Evolutionary conservation across 2,113 vertebrate species (phyloP), one percentile per base, ranked within the genome.

Genomic region (Nibea coibor): DNA sequence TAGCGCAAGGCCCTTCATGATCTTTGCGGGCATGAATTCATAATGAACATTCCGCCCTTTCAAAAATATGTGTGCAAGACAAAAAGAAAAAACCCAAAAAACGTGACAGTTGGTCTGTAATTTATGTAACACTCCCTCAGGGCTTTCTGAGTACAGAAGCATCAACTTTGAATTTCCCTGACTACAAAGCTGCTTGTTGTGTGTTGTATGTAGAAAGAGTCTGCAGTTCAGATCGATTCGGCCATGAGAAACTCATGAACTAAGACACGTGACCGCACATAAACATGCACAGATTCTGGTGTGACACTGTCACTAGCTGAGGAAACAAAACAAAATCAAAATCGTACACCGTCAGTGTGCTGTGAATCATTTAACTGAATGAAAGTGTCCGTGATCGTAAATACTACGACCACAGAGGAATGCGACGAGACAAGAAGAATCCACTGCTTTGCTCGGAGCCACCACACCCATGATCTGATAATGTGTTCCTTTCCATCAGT

Each of bases 241-340:
- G 22, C 69, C 28, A 10, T 58, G 61, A 57, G 68, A 58, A 63
- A 4, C 22, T 68, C n/a, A 0, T 10, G 51, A n/a, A 39, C 1
- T 7, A 19, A 71, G 65, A 81, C 78, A 84, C 65, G 22, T 47
- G 61, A 63, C 28, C 42, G 50, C 82, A 50, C 39, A 57, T 45
- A 10, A 19, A 19, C 19, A 10, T 1, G 12, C 76, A 12, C 28
- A 2, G 15, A 39, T 54, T 42, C 20, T 0, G 31, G 14, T 19
- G 50, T 2, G 28, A 28, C 43, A 7, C 28, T 10, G 17, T 56
- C 15, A 26, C 24, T 0, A 47, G 31, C 15, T 19, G 26, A 8
- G 20, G 24, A 48, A 12, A 43, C n/a, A 2, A 14, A n/a, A n/a
- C n/a, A n/a, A n/a, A n/a, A n/a, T n/a, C n/a, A 15, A 48, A 45